Evolutionary conservation across 1,140 invertebrate species (phyloP).

Genomic region (Oryzaephilus surinamensis): DNA sequence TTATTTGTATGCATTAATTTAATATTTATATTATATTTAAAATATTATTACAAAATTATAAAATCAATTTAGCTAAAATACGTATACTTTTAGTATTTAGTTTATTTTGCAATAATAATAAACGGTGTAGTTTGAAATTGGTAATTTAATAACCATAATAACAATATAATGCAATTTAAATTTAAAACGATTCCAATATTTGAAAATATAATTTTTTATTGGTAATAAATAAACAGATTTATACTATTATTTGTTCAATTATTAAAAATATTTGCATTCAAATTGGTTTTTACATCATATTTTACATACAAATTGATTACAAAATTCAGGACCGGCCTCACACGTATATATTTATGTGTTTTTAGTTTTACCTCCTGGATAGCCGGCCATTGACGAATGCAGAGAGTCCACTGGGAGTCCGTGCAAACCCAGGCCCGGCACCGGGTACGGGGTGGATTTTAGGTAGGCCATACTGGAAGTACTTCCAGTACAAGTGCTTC

Average conservation of each 20-base stretch:
- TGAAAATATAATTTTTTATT: too few relatives aligned
- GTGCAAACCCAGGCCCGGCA: conserved; percentile 43
- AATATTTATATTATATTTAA: neutral
- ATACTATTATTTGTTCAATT: neutral
- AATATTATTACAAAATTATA: neutral
- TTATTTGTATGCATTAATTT: neutral
- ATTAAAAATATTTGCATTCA: neutral
- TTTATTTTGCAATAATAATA: too few relatives aligned
- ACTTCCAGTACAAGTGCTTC: conserved; percentile 40
- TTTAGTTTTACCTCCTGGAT: conserved; percentile 43
- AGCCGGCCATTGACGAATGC: conserved; percentile 48
- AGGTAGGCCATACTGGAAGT: conserved; percentile 46
- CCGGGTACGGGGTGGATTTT: conserved; percentile 43
- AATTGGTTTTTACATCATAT: neutral
- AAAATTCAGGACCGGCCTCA: too few relatives aligned
- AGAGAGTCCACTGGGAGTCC: conserved; percentile 47
- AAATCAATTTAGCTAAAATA: too few relatives aligned
- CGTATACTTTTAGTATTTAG: too few relatives aligned
- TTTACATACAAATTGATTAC: neutral
- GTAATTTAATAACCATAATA: too few relatives aligned
- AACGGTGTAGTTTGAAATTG: too few relatives aligned
- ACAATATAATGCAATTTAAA: too few relatives aligned
- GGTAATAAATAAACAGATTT: too few relatives aligned
- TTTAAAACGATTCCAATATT: too few relatives aligned
- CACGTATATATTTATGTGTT: too few relatives aligned